Conservation (phyloP, 2,113 vertebrate genomes). For the Capra hircus region DNA sequence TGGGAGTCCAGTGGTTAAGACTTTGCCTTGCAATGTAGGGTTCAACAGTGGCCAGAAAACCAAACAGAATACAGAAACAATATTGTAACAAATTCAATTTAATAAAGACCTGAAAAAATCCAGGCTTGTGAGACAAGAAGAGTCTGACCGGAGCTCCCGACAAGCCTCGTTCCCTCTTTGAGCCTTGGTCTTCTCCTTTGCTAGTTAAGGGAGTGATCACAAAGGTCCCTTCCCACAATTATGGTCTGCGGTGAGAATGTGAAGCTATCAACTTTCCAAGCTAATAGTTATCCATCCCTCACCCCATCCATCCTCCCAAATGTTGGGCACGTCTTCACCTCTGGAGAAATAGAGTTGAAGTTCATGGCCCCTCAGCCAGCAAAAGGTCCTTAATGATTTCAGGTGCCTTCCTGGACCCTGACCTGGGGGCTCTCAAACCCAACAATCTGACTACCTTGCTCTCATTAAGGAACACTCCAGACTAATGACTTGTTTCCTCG, state of each 20-base stretch:
- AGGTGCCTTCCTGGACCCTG: constrained; percentile 23
- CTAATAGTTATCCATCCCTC: background rate
- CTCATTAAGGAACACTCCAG: constrained; percentile 32
- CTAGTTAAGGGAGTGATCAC: background rate
- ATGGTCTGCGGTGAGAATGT: background rate
- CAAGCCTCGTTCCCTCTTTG: background rate
- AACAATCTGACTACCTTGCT: constrained; percentile 38
- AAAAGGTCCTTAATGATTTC: constrained; percentile 37
- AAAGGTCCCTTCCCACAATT: background rate
- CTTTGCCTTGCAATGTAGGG: background rate
- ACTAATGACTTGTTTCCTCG: constrained; percentile 61
- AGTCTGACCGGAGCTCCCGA: background rate
- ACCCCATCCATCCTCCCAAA: background rate
- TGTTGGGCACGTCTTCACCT: background rate
- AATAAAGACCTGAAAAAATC: background rate
- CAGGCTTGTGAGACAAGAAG: background rate
- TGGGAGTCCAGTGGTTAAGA: background rate
- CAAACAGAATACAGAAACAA: background rate
- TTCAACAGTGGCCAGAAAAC: background rate
- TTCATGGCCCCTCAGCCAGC: background rate
- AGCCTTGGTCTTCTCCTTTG: background rate
- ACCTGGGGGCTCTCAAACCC: constrained; percentile 28
- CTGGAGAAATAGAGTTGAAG: background rate
- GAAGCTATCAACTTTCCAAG: background rate
- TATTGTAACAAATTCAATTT: background rate